Conservation (phyloP, 2,888 invertebrate species). For the Ferdinandea cuprea region DNA sequence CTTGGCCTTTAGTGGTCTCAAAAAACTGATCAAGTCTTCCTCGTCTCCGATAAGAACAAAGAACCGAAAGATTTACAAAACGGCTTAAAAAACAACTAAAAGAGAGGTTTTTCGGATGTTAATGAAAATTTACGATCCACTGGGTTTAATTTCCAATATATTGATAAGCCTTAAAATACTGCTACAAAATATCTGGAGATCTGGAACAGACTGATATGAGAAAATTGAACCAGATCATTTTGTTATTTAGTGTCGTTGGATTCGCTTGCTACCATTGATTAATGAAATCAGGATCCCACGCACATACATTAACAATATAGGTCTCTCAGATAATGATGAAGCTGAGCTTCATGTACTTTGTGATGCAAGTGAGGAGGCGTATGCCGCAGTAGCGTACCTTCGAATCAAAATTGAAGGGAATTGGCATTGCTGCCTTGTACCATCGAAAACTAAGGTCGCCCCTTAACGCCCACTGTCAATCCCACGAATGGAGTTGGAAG, state of each 20-base stretch:
- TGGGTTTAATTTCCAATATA: slow-evolving; percentile 36
- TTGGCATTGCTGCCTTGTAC: slow-evolving; percentile 32
- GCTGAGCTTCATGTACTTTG: slow-evolving; percentile 16
- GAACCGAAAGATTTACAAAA: slow-evolving; percentile 27
- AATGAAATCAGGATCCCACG: slow-evolving; percentile 16
- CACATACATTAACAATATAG: not conserved
- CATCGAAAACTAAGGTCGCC: slow-evolving; percentile 52
- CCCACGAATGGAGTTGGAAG: slow-evolving; percentile 53
- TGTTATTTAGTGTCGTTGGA: slow-evolving; percentile 29
- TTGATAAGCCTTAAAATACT: slow-evolving; percentile 49
- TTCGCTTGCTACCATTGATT: not conserved
- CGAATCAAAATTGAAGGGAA: slow-evolving; percentile 8
- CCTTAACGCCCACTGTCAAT: slow-evolving; percentile 45
- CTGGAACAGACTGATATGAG: slow-evolving; percentile 31
- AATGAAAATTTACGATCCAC: slow-evolving; percentile 76
- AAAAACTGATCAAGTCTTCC: slow-evolving; percentile 62
- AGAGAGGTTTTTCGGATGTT: slow-evolving; percentile 70
- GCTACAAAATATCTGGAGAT: slow-evolving; percentile 46
- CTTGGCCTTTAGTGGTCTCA: slow-evolving; percentile 66
- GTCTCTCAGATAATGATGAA: not conserved
- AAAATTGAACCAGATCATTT: slow-evolving; percentile 16
- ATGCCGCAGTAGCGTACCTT: slow-evolving; percentile 30
- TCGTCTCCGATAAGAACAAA: slow-evolving; percentile 44
- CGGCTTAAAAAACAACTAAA: slow-evolving; percentile 72
- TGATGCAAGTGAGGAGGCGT: slow-evolving; percentile 28